phyloP scores from a whole-genome alignment of 2,797 vertebrate species.

The Danionella dracula region DNA sequence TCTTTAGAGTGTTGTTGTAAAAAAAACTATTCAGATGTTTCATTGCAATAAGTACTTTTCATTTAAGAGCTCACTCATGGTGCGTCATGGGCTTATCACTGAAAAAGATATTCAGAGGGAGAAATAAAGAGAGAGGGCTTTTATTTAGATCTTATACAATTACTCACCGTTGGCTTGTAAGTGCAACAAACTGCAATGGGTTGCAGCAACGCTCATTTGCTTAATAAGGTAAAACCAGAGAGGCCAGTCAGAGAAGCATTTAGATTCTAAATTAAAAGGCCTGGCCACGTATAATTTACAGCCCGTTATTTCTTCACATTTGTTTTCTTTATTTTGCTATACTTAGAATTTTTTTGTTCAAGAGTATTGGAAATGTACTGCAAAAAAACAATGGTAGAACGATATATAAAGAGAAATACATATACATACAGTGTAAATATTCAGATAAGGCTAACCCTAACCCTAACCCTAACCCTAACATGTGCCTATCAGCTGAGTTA shows the following conservation, averaged over 20 bases:
- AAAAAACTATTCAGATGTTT: conserved; percentile 79
- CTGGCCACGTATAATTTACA: no score
- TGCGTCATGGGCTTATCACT: conserved; percentile 45
- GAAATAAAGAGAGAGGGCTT: conserved; percentile 32
- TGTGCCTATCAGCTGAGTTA: not conserved
- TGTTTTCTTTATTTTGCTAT: no score
- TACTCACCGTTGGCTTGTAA: conserved; percentile 66
- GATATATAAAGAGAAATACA: no score
- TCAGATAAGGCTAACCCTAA: no score
- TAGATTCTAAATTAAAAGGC: no score
- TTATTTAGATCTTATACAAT: conserved; percentile 68
- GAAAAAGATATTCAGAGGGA: not conserved
- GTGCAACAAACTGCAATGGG: conserved; percentile 70
- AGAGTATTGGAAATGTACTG: no score
- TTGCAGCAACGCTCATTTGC: conserved; percentile 76
- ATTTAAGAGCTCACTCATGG: conserved; percentile 77
- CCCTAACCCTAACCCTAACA: no score
- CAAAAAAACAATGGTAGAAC: no score
- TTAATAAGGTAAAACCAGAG: conserved; percentile 67
- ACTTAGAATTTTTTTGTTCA: no score
- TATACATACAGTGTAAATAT: no score
- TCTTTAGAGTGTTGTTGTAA: conserved; percentile 72
- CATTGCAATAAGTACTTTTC: conserved; percentile 82
- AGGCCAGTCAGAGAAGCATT: conserved; percentile 46
- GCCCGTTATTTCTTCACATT: no score